Conservation (phyloP, 2,888 invertebrate genomes). For the Hemistola chrysoprasaria region DNA sequence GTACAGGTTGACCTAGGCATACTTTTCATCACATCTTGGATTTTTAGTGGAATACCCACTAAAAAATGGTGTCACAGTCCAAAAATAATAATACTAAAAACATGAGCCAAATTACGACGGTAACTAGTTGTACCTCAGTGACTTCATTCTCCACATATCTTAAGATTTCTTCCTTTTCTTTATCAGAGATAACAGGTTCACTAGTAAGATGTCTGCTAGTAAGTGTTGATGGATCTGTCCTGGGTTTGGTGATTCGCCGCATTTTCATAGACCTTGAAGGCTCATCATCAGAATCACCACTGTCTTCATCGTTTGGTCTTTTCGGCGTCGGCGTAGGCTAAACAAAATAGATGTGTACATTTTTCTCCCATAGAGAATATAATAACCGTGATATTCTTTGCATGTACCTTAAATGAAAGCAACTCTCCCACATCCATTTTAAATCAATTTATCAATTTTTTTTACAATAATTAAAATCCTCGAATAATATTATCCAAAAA, state of each 20-base stretch:
- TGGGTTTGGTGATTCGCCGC: slow-evolving; percentile 81
- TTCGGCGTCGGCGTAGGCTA: slow-evolving; percentile 93
- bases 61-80: no score
- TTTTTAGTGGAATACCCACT: no score
- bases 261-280: slow-evolving; percentile 84
- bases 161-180: slow-evolving; percentile 90
- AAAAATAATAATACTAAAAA: no score
- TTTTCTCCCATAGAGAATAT: no score
- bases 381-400: no score
- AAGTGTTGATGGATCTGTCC: slow-evolving; percentile 59
- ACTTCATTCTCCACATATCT: slow-evolving; percentile 92
- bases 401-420: slow-evolving; percentile 75
- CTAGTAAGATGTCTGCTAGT: slow-evolving; percentile 76
- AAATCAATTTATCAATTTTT: background rate
- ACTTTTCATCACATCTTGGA: no score
- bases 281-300: slow-evolving; percentile 85
- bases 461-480: slow-evolving; percentile 22
- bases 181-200: slow-evolving; percentile 85
- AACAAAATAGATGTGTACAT: slow-evolving; percentile 19
- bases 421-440: slow-evolving; percentile 76
- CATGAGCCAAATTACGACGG: no score
- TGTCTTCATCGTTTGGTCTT: slow-evolving; percentile 85
- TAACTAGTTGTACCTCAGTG: slow-evolving; percentile 88
- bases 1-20: no score
- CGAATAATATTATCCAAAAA: no score